Evolutionary conservation across 2,888 invertebrate genomes (phyloP), one percentile per base, ranked within the genome.

Genomic region (Plusia festucae): DNA sequence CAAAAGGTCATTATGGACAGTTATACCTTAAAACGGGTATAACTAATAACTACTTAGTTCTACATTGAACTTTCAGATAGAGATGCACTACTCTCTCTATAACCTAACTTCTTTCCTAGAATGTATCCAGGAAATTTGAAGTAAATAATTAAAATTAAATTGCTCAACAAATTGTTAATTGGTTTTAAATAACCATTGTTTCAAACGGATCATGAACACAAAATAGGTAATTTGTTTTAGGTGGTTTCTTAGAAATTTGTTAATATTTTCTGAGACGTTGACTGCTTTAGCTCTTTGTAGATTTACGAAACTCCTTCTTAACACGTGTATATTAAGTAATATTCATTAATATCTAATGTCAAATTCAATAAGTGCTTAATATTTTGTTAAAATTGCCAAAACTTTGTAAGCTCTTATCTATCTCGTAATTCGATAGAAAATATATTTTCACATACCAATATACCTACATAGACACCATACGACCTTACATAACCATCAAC

Each of bases 211-310:
- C 16, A 18, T 18, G 11, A 49, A 49, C 18, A 9, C 18, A 20
- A 49, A 49, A 49, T 49, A 49, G 46, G 46, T 49, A 49, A 46
- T 46, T 46, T 49, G 30, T 27, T 56, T 60, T 49, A 0, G 22
- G 15, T 2, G 52, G n/a, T 52, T n/a, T 9, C 24, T 52, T 52
- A 24, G 6, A 52, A 24, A 24, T 52, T 52, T 13, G 46, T 49
- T 4, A 3, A 20, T 40, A 30, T 18, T 20, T 49, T 49, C 46
- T 18, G 1, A 49, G 46, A 49, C 7, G 20, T 20, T 20, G 9
- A 20, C 18, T 20, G 6, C 8, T 46, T 46, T 8, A 9, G 18
- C 46, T 20, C 20, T 49, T 49, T 49, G 46, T 49, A 49, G 18
- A 5, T 11, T 18, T 11, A 20, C 16, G 0, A 18, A 46, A 46